Evolutionary conservation across 64 coral and sea anemone genomes (phyloP).

Genomic region (Stylophora pistillata): DNA sequence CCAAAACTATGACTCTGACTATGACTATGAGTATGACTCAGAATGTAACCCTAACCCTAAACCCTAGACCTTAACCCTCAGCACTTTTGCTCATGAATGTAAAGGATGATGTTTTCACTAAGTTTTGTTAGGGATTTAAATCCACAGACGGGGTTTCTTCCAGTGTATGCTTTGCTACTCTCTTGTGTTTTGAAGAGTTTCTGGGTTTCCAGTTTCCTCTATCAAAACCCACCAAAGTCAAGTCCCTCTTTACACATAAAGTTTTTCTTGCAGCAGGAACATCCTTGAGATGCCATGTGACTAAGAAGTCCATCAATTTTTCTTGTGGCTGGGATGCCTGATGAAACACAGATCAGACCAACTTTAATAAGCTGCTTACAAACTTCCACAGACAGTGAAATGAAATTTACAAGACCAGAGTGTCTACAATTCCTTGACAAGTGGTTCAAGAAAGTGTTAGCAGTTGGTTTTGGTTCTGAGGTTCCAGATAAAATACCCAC

Average conservation of each 20-base stretch:
- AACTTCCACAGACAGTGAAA: neutral
- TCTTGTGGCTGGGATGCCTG: conserved; percentile 52
- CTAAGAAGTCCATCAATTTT: conserved; percentile 43
- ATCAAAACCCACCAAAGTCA: too few relatives aligned
- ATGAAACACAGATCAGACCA: conserved; percentile 35
- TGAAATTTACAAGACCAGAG: conserved; percentile 44
- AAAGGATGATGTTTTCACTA: too few relatives aligned
- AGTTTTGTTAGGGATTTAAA: too few relatives aligned
- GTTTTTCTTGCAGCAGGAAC: conserved; percentile 61
- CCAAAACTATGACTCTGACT: too few relatives aligned
- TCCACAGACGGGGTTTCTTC: too few relatives aligned
- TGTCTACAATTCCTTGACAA: conserved; percentile 51
- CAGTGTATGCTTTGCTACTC: conserved; percentile 25
- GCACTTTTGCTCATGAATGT: too few relatives aligned
- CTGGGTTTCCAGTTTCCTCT: conserved; percentile 44
- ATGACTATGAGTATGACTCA: too few relatives aligned
- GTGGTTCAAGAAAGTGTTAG: conserved; percentile 54
- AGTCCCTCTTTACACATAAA: conserved; percentile 47
- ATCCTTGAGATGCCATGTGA: conserved; percentile 44
- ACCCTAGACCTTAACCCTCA: too few relatives aligned
- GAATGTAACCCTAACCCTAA: too few relatives aligned
- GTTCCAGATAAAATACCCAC: conserved; percentile 40
- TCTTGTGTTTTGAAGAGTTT: conserved; percentile 17
- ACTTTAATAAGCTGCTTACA: conserved; percentile 33
- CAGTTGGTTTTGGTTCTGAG: conserved; percentile 48